These are phyloP conservation scores for Lamprologus ornatipinnis DNA, from an alignment of 2,113 vertebrate species.

Conservation along the genomic window DNA sequence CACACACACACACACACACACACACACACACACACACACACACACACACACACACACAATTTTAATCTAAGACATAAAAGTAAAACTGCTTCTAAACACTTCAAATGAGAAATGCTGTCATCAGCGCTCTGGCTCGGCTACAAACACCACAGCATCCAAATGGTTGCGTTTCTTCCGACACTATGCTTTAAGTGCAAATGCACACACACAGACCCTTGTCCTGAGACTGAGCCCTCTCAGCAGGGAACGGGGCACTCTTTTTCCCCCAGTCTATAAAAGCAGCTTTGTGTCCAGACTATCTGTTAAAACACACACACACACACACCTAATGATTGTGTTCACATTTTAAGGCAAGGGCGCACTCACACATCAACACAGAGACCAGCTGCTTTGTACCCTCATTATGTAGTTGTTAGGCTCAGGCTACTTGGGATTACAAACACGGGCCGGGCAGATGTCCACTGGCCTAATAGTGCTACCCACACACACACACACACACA, in stretches of 20 bases:
- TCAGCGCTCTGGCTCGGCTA: neutral
- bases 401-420: slow-evolving; percentile 51
- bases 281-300: slow-evolving; percentile 52
- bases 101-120: neutral
- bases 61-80: neutral
- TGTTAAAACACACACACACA: neutral
- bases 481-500: neutral
- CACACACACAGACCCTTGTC: neutral
- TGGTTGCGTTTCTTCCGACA: neutral
- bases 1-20: no score
- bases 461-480: slow-evolving; percentile 17
- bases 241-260: slow-evolving; percentile 17
- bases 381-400: slow-evolving; percentile 61
- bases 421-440: slow-evolving; percentile 63
- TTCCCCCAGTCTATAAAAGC: slow-evolving; percentile 51
- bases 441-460: slow-evolving; percentile 59
- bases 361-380: slow-evolving; percentile 14
- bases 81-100: neutral
- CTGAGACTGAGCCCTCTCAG: slow-evolving; percentile 39
- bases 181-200: neutral
- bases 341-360: slow-evolving; percentile 10
- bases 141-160: neutral
- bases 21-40: neutral
- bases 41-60: neutral
- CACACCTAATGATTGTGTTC: slow-evolving; percentile 31